Percentiles rank a stretch among this genome's conserved stretches.
Conservation (phyloP, 2,113 vertebrate genomes). For the Symphodus melops region DNA sequence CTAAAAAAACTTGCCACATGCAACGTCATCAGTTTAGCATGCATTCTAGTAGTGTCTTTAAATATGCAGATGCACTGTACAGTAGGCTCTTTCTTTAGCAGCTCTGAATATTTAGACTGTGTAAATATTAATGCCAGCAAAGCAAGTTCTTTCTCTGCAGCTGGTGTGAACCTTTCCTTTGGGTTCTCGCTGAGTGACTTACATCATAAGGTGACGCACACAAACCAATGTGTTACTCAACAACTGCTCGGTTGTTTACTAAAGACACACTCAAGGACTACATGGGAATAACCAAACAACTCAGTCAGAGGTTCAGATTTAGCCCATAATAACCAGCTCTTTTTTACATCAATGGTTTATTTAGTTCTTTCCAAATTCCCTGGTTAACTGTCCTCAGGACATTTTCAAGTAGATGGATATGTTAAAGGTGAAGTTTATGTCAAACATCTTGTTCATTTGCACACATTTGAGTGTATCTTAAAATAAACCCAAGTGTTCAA, state of each 20-base stretch:
- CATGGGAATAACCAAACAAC: background rate
- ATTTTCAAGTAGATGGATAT: no score
- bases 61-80: background rate
- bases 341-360: background rate
- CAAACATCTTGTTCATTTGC: no score
- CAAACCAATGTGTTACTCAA: conserved; percentile 31
- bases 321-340: background rate
- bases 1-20: background rate
- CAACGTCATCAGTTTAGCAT: background rate
- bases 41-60: background rate
- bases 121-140: background rate
- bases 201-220: conserved; percentile 22
- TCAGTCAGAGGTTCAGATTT: background rate
- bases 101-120: background rate
- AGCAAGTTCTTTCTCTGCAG: background rate
- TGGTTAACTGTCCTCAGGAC: no score
- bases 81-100: background rate
- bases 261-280: background rate
- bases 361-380: background rate
- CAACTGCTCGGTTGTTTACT: background rate
- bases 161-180: background rate
- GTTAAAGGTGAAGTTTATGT: no score
- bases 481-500: no score
- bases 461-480: no score
- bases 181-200: conserved; percentile 17